Conservation (phyloP, 2,113 vertebrate genomes). For the Aythya baeri region DNA sequence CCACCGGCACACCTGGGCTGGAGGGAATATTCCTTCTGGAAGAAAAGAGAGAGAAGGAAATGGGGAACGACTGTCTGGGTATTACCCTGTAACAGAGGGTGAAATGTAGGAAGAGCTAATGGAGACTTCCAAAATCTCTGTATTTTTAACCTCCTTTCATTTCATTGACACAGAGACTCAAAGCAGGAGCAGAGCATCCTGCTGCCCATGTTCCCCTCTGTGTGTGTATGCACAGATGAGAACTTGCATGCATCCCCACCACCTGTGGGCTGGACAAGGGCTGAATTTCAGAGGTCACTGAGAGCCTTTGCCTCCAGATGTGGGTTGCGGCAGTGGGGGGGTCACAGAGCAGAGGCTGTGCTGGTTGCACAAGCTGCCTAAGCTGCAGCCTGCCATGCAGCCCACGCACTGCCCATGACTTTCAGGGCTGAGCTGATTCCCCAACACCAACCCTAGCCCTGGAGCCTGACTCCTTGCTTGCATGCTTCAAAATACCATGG, state of each 20-base stretch:
- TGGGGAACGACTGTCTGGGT: background rate
- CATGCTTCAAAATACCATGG: too few relatives aligned
- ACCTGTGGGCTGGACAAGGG: accelerated
- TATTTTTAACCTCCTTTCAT: background rate
- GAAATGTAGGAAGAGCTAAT: background rate
- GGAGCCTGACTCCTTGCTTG: too few relatives aligned
- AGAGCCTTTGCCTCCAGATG: background rate
- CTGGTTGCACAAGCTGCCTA: background rate
- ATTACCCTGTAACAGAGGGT: background rate
- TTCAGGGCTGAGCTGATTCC: accelerated
- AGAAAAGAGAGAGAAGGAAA: constrained; percentile 32
- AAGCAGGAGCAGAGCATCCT: background rate
- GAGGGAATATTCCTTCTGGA: constrained; percentile 83
- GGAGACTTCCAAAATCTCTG: background rate
- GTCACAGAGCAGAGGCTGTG: background rate
- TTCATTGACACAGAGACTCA: background rate
- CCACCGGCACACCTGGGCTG: constrained; percentile 65
- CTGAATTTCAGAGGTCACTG: background rate
- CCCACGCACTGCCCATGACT: accelerated
- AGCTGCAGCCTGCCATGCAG: background rate
- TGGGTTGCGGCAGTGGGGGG: background rate
- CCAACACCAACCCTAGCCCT: too few relatives aligned
- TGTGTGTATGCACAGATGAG: accelerated
- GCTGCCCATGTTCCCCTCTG: background rate
- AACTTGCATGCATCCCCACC: accelerated